Percentiles rank a stretch among this genome's conserved stretches.
phyloP scores from a whole-genome alignment of 2,888 invertebrate species.

The Apotomis capreana region DNA sequence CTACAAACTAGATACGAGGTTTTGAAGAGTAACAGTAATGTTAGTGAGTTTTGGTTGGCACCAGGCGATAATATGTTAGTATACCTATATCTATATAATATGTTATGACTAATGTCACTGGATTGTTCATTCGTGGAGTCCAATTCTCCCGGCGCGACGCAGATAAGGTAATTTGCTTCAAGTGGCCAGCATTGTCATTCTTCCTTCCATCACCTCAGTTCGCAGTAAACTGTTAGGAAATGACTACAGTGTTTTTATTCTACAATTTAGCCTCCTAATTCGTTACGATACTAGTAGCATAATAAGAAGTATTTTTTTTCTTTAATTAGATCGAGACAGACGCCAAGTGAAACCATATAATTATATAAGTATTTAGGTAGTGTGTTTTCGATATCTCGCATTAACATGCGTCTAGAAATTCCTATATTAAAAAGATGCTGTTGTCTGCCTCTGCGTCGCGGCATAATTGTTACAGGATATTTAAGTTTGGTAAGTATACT shows the following conservation, averaged over 20 bases:
- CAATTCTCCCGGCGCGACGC: neutral
- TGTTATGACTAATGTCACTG: neutral
- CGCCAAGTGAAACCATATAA: no score
- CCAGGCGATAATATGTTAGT: no score
- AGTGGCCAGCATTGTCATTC: constrained; percentile 7
- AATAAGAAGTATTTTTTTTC: neutral
- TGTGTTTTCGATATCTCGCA: neutral
- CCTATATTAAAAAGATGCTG: constrained; percentile 58
- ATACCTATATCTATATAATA: no score
- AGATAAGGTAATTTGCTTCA: constrained; percentile 26
- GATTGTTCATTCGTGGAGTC: neutral
- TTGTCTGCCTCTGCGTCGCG: constrained; percentile 60
- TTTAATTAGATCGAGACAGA: neutral
- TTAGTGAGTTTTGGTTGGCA: no score
- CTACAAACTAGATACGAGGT: no score
- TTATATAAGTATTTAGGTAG: no score
- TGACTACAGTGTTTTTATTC: neutral
- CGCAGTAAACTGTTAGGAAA: neutral
- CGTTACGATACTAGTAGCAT: neutral
- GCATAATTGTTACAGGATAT: constrained; percentile 58
- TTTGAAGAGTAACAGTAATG: no score
- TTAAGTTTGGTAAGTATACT: constrained; percentile 42
- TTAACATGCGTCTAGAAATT: constrained; percentile 56
- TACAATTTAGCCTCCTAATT: no score
- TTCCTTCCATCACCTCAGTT: constrained; percentile 7